Percentiles rank a stretch among this genome's conserved stretches.
phyloP scores from a whole-genome alignment of 2,888 invertebrate species.

The Dynastes hyllus region DNA sequence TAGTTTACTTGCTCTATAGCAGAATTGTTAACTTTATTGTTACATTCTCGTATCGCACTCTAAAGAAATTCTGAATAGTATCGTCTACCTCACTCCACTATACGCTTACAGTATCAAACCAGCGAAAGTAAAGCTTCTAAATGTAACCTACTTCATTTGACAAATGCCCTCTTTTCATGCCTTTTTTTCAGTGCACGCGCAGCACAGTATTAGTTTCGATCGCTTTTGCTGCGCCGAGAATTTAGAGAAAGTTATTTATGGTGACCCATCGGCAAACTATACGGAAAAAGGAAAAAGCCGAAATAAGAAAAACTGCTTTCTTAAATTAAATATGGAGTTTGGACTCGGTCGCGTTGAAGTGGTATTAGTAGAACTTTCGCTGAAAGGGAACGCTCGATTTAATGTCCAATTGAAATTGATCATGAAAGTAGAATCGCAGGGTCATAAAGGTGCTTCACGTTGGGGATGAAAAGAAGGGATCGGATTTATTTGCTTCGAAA shows the following conservation, averaged over 20 bases:
- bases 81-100: not conserved
- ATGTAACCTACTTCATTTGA: not conserved
- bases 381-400: constrained; percentile 28
- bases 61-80: too few relatives aligned
- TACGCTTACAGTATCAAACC: not conserved
- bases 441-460: not conserved
- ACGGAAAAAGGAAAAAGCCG: constrained; percentile 13
- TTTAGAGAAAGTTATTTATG: constrained; percentile 44
- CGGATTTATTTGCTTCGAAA: too few relatives aligned
- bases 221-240: not conserved
- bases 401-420: constrained; percentile 12
- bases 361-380: constrained; percentile 26
- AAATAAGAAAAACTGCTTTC: constrained; percentile 46
- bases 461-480: too few relatives aligned
- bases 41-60: too few relatives aligned
- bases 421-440: constrained; percentile 1
- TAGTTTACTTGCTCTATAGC: too few relatives aligned
- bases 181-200: not conserved
- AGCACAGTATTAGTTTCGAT: constrained; percentile 19
- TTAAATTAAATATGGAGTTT: constrained; percentile 43
- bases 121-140: not conserved
- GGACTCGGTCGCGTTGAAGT: constrained; percentile 15
- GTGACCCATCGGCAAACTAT: constrained; percentile 29
- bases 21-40: too few relatives aligned
- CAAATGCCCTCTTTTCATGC: not conserved